These are phyloP conservation scores for Pipistrellus pipistrellus DNA, from an alignment of 2,797 vertebrate genomes.

Conservation along the genomic window DNA sequence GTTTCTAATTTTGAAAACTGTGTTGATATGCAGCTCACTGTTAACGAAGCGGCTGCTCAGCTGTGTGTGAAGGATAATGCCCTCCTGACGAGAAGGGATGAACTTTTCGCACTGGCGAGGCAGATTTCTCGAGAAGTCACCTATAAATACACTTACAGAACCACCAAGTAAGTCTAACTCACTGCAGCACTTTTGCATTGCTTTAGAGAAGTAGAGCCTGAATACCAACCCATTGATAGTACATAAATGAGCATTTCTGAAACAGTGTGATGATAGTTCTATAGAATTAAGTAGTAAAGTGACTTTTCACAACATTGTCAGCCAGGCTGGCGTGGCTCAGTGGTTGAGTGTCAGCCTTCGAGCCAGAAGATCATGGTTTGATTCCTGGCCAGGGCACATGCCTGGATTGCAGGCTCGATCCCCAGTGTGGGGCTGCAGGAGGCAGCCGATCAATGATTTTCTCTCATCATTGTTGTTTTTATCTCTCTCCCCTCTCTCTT, in stretches of 20 bases:
- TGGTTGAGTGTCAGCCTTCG: too few species aligned
- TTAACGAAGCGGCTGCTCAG: constrained; percentile 98
- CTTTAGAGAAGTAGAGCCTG: not conserved
- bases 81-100: constrained; percentile 95
- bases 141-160: constrained; percentile 99
- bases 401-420: too few species aligned
- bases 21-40: constrained; percentile 93
- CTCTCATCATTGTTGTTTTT: too few species aligned
- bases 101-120: constrained; percentile 96
- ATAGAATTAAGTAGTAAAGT: constrained; percentile 3
- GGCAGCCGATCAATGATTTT: too few species aligned
- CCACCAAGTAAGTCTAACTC: constrained; percentile 93
- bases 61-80: constrained; percentile 97
- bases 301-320: constrained; percentile 51
- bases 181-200: not conserved
- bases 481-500: too few species aligned
- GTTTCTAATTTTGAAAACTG: constrained; percentile 61
- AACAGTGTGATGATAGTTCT: constrained; percentile 18
- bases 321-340: too few species aligned
- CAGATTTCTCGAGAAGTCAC: constrained; percentile 99
- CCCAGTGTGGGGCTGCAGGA: too few species aligned
- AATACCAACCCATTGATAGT: not conserved
- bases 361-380: too few species aligned
- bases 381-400: too few species aligned
- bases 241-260: constrained; percentile 3